Evolutionary conservation across 2,113 vertebrate genomes (phyloP).

Genomic region (Microtus pennsylvanicus): DNA sequence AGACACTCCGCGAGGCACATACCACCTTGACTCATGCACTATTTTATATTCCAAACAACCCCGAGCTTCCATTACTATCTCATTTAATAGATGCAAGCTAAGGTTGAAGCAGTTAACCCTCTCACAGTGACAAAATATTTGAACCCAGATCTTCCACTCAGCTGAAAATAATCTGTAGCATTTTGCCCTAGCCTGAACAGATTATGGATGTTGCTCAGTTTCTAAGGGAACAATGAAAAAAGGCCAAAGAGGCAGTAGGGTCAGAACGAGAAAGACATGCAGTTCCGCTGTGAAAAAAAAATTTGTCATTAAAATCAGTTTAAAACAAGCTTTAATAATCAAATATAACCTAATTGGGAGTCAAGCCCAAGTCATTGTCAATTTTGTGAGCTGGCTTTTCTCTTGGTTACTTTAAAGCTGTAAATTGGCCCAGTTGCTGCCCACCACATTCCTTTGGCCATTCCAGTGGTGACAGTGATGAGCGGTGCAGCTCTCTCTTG

Average conservation of each 20-base stretch:
- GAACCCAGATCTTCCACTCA: neutral
- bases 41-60: conserved; percentile 12
- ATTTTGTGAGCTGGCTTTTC: neutral
- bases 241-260: neutral
- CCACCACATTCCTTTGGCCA: neutral
- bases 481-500: neutral
- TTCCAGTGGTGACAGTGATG: neutral
- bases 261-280: neutral
- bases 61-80: neutral
- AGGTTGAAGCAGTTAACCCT: neutral
- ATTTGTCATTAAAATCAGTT: neutral
- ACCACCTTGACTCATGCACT: neutral
- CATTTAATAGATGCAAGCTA: neutral
- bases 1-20: neutral
- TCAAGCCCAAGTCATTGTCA: neutral
- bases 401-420: neutral
- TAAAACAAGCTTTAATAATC: conserved; percentile 1
- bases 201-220: neutral
- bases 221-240: neutral
- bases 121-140: neutral
- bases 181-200: neutral
- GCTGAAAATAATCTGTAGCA: neutral
- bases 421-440: neutral
- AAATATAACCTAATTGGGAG: conserved; percentile 35
- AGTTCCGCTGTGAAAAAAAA: neutral